Percentiles rank a stretch among this genome's conserved stretches.
Conservation (phyloP, 2,888 invertebrate species). For the Clunio marinus region DNA sequence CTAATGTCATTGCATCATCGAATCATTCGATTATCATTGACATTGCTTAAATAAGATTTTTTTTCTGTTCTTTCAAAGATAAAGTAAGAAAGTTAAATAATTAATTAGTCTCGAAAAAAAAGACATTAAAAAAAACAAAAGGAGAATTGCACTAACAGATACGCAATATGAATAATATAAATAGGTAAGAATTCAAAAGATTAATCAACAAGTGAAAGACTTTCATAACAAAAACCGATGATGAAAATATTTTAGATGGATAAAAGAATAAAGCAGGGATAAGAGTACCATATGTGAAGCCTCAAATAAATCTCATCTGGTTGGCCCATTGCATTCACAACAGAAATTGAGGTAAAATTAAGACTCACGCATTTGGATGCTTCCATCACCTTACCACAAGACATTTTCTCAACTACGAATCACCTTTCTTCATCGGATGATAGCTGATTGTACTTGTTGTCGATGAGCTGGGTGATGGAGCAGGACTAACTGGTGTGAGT, state of each 20-base stretch:
- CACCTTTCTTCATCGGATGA: conserved; percentile 26
- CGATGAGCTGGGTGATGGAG: conserved; percentile 39
- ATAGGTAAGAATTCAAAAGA: no score
- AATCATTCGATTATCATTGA: background rate
- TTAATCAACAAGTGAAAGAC: no score
- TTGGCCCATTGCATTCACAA: background rate
- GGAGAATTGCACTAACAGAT: no score
- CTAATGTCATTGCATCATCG: conserved; percentile 5
- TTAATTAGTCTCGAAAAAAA: no score
- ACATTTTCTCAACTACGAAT: conserved; percentile 28
- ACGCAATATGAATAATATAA: no score
- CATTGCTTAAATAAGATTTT: background rate
- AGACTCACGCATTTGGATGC: conserved; percentile 41
- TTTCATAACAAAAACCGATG: no score
- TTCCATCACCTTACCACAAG: conserved; percentile 13
- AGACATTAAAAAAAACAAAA: no score
- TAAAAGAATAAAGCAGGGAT: background rate
- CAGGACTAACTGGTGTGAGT: conserved; percentile 40
- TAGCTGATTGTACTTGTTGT: conserved; percentile 41
- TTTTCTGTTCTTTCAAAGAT: background rate
- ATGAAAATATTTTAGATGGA: no score
- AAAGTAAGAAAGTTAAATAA: no score
- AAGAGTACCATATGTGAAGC: background rate
- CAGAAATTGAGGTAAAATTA: background rate
- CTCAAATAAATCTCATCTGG: background rate